phyloP scores from a whole-genome alignment of 2,888 invertebrate species.

The Chrysolina oricalcia region DNA sequence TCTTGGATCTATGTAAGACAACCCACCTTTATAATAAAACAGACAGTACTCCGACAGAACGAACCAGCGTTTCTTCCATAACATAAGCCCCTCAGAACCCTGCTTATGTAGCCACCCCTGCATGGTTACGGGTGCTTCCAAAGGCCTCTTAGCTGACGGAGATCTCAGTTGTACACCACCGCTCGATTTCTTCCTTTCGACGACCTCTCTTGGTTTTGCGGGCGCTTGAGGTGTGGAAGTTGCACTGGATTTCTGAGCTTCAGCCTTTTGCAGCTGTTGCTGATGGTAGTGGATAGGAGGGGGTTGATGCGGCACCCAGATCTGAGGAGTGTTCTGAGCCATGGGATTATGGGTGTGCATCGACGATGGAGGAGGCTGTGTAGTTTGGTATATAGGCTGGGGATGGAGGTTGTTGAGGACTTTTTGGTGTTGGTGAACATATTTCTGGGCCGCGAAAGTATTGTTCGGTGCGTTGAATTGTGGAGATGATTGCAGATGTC shows the following conservation, averaged over 20 bases:
- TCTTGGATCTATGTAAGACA: background rate
- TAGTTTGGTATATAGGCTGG: slow-evolving; percentile 47
- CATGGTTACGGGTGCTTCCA: slow-evolving; percentile 88
- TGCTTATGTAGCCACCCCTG: slow-evolving; percentile 94
- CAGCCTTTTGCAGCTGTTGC: slow-evolving; percentile 54
- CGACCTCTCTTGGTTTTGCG: slow-evolving; percentile 59
- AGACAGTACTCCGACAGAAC: slow-evolving; percentile 94
- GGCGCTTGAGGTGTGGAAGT: slow-evolving; percentile 40
- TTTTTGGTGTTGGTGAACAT: slow-evolving; percentile 50
- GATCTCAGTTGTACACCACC: slow-evolving; percentile 77
- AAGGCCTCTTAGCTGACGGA: slow-evolving; percentile 87
- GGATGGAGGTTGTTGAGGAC: slow-evolving; percentile 48
- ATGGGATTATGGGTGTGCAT: slow-evolving; percentile 61
- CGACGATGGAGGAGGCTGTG: slow-evolving; percentile 56
- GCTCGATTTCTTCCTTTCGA: slow-evolving; percentile 60
- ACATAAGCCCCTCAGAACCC: slow-evolving; percentile 93
- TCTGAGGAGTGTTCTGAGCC: slow-evolving; percentile 64
- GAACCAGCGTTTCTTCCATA: slow-evolving; percentile 97
- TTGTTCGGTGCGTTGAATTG: slow-evolving; percentile 56
- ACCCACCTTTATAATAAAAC: slow-evolving; percentile 93
- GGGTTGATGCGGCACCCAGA: slow-evolving; percentile 66
- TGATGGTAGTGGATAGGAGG: slow-evolving; percentile 65
- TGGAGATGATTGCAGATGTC: slow-evolving; percentile 60
- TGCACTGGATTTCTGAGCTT: slow-evolving; percentile 52
- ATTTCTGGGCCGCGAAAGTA: slow-evolving; percentile 36